These are phyloP conservation scores for Bradynema listronoti DNA, from an alignment of 1,140 invertebrate genomes.

Conservation along the genomic window DNA sequence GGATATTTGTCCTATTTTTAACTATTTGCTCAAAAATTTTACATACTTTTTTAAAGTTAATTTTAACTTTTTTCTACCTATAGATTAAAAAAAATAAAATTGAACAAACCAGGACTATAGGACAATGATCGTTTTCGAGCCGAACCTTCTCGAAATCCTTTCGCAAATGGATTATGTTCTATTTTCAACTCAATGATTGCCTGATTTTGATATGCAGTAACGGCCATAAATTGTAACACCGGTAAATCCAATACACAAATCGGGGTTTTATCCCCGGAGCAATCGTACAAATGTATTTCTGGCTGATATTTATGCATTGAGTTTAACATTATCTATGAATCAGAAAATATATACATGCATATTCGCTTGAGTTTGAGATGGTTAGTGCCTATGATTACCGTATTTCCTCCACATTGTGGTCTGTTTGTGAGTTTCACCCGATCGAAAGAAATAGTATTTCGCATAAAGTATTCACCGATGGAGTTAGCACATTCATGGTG, in stretches of 20 bases:
- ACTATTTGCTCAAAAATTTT: too few species aligned
- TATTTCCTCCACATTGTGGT: conserved; percentile 9
- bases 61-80: too few species aligned
- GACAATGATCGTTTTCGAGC: conserved; percentile 26
- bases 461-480: conserved; percentile 29
- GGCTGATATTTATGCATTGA: conserved; percentile 39
- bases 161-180: conserved; percentile 32
- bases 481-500: conserved; percentile 23
- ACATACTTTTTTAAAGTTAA: too few species aligned
- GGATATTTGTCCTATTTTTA: too few species aligned
- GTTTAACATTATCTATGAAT: conserved; percentile 7
- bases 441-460: conserved; percentile 21
- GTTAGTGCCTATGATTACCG: neutral
- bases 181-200: conserved; percentile 22
- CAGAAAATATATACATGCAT: conserved; percentile 10
- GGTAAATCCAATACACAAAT: conserved; percentile 15
- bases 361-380: neutral
- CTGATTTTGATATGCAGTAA: conserved; percentile 33
- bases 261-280: neutral
- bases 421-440: conserved; percentile 32
- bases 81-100: too few species aligned
- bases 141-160: conserved; percentile 37
- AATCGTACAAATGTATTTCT: conserved; percentile 15
- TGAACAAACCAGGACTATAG: conserved; percentile 18
- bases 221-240: conserved; percentile 33